These are phyloP conservation scores for Pangasius sanitwongsei DNA, from an alignment of 2,797 vertebrate species.

Conservation along the genomic window DNA sequence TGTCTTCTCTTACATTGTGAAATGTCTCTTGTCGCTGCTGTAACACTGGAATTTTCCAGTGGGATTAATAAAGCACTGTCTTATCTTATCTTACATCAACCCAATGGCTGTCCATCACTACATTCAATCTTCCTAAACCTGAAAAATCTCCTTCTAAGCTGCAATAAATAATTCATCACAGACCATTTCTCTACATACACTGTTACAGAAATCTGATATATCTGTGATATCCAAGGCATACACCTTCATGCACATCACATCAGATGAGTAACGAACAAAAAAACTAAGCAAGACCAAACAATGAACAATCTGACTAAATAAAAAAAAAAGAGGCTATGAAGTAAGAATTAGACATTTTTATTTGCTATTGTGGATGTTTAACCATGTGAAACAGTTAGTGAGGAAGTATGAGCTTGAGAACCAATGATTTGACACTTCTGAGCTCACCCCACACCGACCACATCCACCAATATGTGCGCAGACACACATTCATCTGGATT, in stretches of 20 bases:
- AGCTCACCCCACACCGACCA: constrained; percentile 71
- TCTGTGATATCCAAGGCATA: not conserved
- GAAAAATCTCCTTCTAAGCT: too few relatives aligned
- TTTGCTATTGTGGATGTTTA: constrained; percentile 37
- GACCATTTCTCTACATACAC: not conserved
- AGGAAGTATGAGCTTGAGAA: constrained; percentile 57
- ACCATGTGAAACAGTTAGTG: constrained; percentile 4
- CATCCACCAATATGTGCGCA: constrained; percentile 42
- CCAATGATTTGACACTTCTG: constrained; percentile 69
- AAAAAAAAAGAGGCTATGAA: not conserved
- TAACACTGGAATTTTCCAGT: not conserved
- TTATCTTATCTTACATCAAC: not conserved
- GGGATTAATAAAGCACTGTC: not conserved
- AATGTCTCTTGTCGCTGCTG: not conserved
- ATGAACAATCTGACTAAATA: not conserved
- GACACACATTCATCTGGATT: not conserved
- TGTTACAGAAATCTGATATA: not conserved
- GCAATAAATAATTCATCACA: not conserved
- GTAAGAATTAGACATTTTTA: not conserved
- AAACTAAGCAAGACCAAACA: not conserved
- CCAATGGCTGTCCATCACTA: too few relatives aligned
- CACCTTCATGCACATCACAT: not conserved
- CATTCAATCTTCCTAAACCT: not conserved
- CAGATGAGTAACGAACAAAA: not conserved
- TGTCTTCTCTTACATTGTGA: not conserved